A percentile compares a stretch with the other conserved stretches of the same genome.
These are phyloP conservation scores for Caenorhabditis imperialis DNA, from an alignment of 2,888 invertebrate species.

Conservation along the genomic window DNA sequence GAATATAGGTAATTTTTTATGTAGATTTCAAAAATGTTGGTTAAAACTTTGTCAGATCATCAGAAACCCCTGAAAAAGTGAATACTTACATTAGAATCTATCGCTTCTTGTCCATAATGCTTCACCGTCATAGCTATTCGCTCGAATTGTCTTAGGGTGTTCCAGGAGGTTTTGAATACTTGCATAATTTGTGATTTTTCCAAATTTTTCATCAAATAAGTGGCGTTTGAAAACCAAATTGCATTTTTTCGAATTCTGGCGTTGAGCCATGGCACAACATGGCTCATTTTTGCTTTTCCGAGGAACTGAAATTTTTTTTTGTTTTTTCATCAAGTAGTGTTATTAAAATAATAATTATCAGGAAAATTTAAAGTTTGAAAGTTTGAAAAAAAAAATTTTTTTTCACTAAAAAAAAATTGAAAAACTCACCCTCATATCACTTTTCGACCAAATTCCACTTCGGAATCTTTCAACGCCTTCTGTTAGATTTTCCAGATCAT, in stretches of 20 bases:
- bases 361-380: neutral
- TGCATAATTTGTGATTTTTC: conserved; percentile 24
- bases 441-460: neutral
- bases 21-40: too few species aligned
- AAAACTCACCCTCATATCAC: neutral
- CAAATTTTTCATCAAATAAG: conserved; percentile 22
- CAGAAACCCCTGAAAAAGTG: neutral
- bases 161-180: conserved; percentile 20
- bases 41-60: neutral
- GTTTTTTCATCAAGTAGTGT: too few species aligned
- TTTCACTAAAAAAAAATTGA: neutral
- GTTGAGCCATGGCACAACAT: conserved; percentile 12
- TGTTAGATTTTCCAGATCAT: conserved; percentile 20
- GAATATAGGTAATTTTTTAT: too few species aligned
- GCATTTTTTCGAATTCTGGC: conserved; percentile 20
- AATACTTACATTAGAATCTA: conserved; percentile 18
- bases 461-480: conserved; percentile 14
- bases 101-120: conserved; percentile 18
- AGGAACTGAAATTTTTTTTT: conserved; percentile 16
- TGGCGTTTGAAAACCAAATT: conserved; percentile 25
- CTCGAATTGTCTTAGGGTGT: conserved; percentile 17
- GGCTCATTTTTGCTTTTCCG: conserved; percentile 15
- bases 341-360: neutral
- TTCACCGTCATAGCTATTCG: conserved; percentile 17
- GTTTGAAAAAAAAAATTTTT: too few species aligned